Percentiles rank a stretch among this genome's conserved stretches.
Evolutionary conservation across 2,888 invertebrate species (phyloP).

Genomic region (Rhingia campestris): DNA sequence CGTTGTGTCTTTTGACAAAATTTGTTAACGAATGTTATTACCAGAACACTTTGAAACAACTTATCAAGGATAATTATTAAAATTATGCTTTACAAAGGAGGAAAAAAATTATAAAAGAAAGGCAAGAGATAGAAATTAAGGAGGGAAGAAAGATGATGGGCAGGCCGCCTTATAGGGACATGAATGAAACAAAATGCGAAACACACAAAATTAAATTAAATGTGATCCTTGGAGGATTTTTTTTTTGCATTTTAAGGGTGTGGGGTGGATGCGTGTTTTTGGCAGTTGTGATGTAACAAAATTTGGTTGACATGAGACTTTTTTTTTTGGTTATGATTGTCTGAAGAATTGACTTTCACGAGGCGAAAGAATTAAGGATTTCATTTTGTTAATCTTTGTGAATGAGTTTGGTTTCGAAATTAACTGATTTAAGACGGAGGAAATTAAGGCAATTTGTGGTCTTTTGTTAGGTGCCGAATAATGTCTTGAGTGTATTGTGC

Average conservation of each 20-base stretch:
- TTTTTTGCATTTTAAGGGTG: conserved; percentile 18
- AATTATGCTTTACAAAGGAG: conserved; percentile 66
- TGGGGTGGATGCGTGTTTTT: neutral
- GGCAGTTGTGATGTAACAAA: conserved; percentile 19
- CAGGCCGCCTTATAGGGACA: neutral
- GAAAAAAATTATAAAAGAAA: conserved; percentile 12
- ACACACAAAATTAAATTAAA: conserved; percentile 56
- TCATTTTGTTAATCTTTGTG: too few species aligned
- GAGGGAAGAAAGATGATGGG: conserved; percentile 12
- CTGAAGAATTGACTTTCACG: too few species aligned
- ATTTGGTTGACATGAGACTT: conserved; percentile 19
- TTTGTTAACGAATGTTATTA: conserved; percentile 74
- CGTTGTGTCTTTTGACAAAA: conserved; percentile 67
- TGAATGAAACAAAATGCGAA: conserved; percentile 23
- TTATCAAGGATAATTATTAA: conserved; percentile 74
- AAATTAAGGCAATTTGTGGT: too few species aligned
- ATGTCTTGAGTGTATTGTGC: too few species aligned
- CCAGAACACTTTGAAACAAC: conserved; percentile 74
- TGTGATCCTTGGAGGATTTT: conserved; percentile 40
- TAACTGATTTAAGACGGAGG: too few species aligned
- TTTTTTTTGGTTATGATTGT: too few species aligned
- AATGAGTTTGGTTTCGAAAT: too few species aligned
- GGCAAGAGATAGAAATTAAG: conserved; percentile 12
- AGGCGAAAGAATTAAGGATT: too few species aligned
- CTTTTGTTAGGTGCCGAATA: too few species aligned